Percentiles rank a stretch among this genome's conserved stretches.
These are phyloP conservation scores for Mormyrus proboscirostris DNA, from an alignment of 2,797 vertebrate genomes.

Conservation along the genomic window DNA sequence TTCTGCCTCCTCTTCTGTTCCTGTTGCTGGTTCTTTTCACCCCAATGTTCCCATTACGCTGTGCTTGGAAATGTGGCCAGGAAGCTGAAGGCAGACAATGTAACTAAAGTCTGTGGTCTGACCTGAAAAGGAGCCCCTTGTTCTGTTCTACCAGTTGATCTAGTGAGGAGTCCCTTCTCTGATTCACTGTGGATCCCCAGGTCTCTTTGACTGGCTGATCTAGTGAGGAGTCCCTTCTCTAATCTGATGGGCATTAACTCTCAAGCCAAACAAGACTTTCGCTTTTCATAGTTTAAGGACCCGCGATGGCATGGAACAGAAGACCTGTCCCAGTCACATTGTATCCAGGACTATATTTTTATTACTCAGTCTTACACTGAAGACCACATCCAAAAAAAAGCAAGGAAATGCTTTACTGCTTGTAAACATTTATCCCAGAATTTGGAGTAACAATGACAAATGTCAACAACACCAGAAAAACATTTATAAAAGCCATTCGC, in stretches of 20 bases:
- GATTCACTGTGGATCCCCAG: too few relatives aligned
- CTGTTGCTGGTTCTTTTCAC: background rate
- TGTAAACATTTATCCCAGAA: background rate
- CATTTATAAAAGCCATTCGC: background rate
- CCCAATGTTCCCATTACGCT: background rate
- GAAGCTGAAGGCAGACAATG: background rate
- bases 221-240: background rate
- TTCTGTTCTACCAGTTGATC: too few relatives aligned
- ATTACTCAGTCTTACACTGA: background rate
- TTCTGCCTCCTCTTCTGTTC: background rate
- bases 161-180: too few relatives aligned
- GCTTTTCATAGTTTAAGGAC: background rate
- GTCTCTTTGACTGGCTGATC: too few relatives aligned
- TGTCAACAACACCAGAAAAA: background rate
- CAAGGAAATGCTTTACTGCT: background rate
- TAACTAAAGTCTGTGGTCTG: background rate
- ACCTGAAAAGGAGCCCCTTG: background rate
- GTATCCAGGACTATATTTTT: background rate
- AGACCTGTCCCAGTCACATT: background rate
- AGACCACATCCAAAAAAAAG: background rate
- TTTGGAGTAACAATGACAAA: background rate
- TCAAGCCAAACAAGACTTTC: background rate
- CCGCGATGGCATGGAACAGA: background rate
- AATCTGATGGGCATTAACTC: background rate
- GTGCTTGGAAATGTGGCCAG: background rate